Evolutionary conservation across 1,140 invertebrate species (phyloP).

Genomic region (Asobara japonica): DNA sequence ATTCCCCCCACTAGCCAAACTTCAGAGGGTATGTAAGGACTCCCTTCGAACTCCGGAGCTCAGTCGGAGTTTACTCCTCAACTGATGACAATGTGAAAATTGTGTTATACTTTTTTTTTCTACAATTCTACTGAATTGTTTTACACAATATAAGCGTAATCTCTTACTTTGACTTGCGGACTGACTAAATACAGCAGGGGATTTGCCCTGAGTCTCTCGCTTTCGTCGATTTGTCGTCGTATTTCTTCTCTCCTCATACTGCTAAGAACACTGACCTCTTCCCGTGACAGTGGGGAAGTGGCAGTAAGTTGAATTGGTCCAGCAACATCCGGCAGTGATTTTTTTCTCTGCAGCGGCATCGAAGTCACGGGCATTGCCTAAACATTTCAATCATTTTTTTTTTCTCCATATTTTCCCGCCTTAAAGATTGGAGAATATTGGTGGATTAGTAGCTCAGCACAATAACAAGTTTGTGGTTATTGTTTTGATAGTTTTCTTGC

Average conservation of each 20-base stretch:
- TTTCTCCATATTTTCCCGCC: background rate
- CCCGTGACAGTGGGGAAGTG: conserved; percentile 86
- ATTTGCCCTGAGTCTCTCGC: conserved; percentile 91
- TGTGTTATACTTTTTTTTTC: too few species aligned
- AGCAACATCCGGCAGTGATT: conserved; percentile 93
- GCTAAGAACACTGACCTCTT: conserved; percentile 94
- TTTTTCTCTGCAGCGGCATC: conserved; percentile 85
- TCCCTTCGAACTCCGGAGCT: too few species aligned
- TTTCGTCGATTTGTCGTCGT: conserved; percentile 88
- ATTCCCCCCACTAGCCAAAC: too few species aligned
- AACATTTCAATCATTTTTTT: conserved; percentile 40
- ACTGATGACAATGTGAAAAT: too few species aligned
- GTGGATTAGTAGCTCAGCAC: too few species aligned
- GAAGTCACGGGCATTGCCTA: conserved; percentile 77
- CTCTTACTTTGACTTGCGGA: conserved; percentile 94
- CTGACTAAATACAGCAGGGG: conserved; percentile 94
- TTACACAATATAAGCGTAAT: background rate
- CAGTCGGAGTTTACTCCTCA: too few species aligned
- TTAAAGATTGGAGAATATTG: too few species aligned
- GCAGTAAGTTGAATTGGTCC: conserved; percentile 75
- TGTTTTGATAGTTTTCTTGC: too few species aligned
- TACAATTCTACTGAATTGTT: background rate
- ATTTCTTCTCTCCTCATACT: conserved; percentile 93
- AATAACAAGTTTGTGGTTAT: too few species aligned
- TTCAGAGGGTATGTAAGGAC: too few species aligned